Evolutionary conservation across 2,113 vertebrate species (phyloP), one percentile per base, ranked within the genome.

Genomic region (Percina caprodes): DNA sequence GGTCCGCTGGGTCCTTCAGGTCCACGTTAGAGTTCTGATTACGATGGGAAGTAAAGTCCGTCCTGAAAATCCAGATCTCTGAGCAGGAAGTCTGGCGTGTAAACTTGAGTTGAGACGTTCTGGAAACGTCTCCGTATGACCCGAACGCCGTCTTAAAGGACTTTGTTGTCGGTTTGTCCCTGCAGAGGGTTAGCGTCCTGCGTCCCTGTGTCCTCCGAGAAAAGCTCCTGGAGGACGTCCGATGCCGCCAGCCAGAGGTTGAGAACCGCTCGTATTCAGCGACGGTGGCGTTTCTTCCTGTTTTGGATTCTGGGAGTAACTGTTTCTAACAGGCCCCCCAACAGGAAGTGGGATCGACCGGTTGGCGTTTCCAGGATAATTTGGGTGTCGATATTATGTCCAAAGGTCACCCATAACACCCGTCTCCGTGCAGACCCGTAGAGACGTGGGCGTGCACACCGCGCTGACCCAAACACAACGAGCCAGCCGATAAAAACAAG

Each of bases 21-120:
- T 19, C 5, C 1, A 33, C 8, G 5, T 14, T 59, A 62, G 35
- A 39, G 51, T 61, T 49, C n/a, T 39, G 8, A 0, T 12, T 23
- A 2, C 48, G 51, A 86, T 65, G 48, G 79, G 79, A 67, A 80
- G 74, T 0, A 16, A 15, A 70, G 55, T 46, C n/a, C n/a, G n/a
- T n/a, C 26, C 9, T 48, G 67, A 77, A 69, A 67, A 18, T 1
- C 54, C 19, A 16, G 24, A 35, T 55, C 26, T 79, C 48, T 62
- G 39, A 61, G 26, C 13, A 26, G 26, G 14, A 33, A 46, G 49
- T 24, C 13, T 39, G 2, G 2, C 6, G 15, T 24, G 67, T 51
- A 77, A 86, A 77, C 68, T 76, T 2, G 16, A 35, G 10, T 5
- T 26, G 46, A 5, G 30, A 68, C 12, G n/a, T 30, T 61, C n/a